Percentiles rank a stretch among this genome's conserved stretches.
Conservation (phyloP, 1,140 invertebrate genomes). For the Idris sp. region DNA sequence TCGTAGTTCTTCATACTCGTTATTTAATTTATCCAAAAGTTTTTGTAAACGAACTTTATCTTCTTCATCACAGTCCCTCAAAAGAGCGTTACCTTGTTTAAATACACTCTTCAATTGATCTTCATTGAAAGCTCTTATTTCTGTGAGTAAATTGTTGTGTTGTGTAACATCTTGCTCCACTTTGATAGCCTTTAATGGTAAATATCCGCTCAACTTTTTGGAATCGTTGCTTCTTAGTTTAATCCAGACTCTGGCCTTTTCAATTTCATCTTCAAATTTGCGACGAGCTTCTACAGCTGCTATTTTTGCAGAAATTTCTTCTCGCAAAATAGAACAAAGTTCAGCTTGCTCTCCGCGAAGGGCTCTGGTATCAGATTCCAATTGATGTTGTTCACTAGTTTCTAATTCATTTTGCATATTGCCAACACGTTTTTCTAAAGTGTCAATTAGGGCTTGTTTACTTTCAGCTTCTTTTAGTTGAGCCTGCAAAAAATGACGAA, state of each 20-base stretch:
- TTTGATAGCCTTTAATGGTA: slow-evolving; percentile 84
- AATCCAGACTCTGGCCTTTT: slow-evolving; percentile 88
- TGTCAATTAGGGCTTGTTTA: slow-evolving; percentile 89
- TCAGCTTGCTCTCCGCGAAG: slow-evolving; percentile 85
- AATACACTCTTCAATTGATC: slow-evolving; percentile 86
- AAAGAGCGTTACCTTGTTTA: slow-evolving; percentile 85
- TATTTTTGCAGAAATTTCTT: slow-evolving; percentile 85
- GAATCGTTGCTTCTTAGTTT: slow-evolving; percentile 86
- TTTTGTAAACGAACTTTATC: slow-evolving; percentile 83
- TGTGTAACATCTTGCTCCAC: slow-evolving; percentile 88
- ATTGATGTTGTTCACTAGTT: slow-evolving; percentile 83
- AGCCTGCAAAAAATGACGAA: slow-evolving; percentile 75
- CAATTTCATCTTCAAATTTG: slow-evolving; percentile 87
- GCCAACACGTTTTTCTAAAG: slow-evolving; percentile 88
- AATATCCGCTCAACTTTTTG: slow-evolving; percentile 85
- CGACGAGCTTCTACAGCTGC: slow-evolving; percentile 84
- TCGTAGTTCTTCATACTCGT: slow-evolving; percentile 84
- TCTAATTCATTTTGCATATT: slow-evolving; percentile 92
- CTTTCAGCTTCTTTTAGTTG: slow-evolving; percentile 90
- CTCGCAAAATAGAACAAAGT: slow-evolving; percentile 84
- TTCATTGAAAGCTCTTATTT: slow-evolving; percentile 88
- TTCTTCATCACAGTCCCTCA: slow-evolving; percentile 88
- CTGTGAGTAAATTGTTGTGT: slow-evolving; percentile 85
- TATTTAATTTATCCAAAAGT: slow-evolving; percentile 83
- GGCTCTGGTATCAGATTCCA: slow-evolving; percentile 83